Evolutionary conservation across 2,797 vertebrate species (phyloP), one percentile per base, ranked within the genome.

Genomic region (Eospalax fontanierii): DNA sequence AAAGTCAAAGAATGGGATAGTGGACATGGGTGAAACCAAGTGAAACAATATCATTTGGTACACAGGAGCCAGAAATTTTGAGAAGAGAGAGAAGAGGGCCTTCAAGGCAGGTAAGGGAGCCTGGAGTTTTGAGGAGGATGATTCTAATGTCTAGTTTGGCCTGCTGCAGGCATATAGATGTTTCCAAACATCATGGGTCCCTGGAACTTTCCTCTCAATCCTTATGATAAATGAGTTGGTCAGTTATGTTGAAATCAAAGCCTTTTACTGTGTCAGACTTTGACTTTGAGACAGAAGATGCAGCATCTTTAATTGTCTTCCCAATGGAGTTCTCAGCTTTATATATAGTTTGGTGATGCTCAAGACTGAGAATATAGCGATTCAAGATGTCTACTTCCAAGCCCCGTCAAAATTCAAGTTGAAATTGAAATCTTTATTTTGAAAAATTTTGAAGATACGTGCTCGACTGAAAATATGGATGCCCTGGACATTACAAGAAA

Each of bases 371-470:
- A 99, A 96, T 99, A 99, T 98, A 99, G 99, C 98, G 99, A 99
- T 28, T 99, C 99, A 99, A 99, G 98, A 99, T 99, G 99, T 99
- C 99, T 97, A 99, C 99, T 96, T 76, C 10, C 24, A 99, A 59
- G 99, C 82, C 99, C 99, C 24, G 99, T 99, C 83, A 99, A 99
- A 98, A 99, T 99, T 91, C 99, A 99, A 98, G 96, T 99, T 85
- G 99, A 99, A 83, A 99, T 99, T 24, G 99, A 99, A 97, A 99
- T 99, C 98, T 99, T 99, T 97, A 98, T 98, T 91, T 99, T 99
- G 54, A 99, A 99, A 98, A 99, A 99, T 97, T 99, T 99, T 93
- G 99, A 99, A 97, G 99, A 99, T 91, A 99, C 99, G 96, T 99
- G 99, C 89, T 99, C 99, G 14, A 99, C 99, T 93, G 99, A 99